These are phyloP conservation scores for Heliothis subflexa DNA, from an alignment of 1,140 invertebrate genomes.

Conservation along the genomic window DNA sequence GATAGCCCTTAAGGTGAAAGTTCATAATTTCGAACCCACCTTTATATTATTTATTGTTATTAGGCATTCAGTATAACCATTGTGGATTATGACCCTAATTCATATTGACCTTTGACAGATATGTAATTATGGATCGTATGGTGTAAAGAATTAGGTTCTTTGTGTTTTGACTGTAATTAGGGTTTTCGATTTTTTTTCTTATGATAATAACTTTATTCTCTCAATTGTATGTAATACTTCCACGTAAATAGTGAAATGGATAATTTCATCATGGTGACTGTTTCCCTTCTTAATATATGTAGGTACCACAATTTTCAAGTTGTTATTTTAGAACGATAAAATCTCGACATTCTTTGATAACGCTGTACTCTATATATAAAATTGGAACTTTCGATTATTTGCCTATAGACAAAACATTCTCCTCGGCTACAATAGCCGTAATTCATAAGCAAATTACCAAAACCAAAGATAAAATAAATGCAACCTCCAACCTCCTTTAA, in stretches of 20 bases:
- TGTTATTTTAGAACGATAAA: too few species aligned
- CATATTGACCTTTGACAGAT: slow-evolving; percentile 48
- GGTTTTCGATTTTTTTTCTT: neutral
- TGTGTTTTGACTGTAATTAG: slow-evolving; percentile 13
- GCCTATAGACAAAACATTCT: too few species aligned
- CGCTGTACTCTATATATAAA: too few species aligned
- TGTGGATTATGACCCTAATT: slow-evolving; percentile 55
- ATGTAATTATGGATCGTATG: slow-evolving; percentile 45
- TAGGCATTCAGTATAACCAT: slow-evolving; percentile 47
- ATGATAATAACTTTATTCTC: neutral
- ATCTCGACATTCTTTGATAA: too few species aligned
- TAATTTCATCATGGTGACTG: too few species aligned
- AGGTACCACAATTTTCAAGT: too few species aligned
- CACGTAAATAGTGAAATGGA: too few species aligned
- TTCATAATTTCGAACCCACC: slow-evolving; percentile 51
- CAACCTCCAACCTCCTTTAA: neutral
- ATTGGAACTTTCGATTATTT: too few species aligned
- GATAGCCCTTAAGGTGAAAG: slow-evolving; percentile 56
- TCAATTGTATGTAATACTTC: too few species aligned
- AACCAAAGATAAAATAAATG: neutral
- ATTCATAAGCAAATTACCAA: neutral
- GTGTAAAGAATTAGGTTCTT: slow-evolving; percentile 9
- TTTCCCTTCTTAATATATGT: too few species aligned
- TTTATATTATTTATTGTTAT: slow-evolving; percentile 58
- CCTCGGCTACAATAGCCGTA: too few species aligned